Conservation (phyloP, 2,797 vertebrate species). For the Helarctos malayanus region DNA sequence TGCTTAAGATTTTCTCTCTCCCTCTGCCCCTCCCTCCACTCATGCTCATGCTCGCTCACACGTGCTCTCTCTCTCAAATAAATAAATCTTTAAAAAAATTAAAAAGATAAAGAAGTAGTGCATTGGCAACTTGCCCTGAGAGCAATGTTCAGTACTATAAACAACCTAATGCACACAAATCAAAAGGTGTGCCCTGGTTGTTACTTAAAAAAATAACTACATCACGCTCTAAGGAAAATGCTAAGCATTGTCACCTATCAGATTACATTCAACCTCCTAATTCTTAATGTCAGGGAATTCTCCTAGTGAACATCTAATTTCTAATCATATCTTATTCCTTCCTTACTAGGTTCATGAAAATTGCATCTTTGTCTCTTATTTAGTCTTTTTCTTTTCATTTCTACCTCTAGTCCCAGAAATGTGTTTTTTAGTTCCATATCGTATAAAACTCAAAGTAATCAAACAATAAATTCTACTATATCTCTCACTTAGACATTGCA, state of each 20-base stretch:
- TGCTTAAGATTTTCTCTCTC: neutral
- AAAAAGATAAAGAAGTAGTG: conserved; percentile 3
- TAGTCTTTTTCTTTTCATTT: neutral
- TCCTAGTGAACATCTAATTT: neutral
- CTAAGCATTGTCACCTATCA: neutral
- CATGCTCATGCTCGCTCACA: neutral
- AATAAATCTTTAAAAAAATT: neutral
- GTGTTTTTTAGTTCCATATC: neutral
- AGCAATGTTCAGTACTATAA: neutral
- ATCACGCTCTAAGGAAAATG: neutral
- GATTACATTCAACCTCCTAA: neutral
- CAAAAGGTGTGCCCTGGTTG: neutral
- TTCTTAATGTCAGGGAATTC: neutral
- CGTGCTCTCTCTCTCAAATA: neutral
- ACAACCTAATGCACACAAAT: neutral
- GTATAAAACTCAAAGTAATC: neutral
- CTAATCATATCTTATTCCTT: neutral
- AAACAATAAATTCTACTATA: neutral
- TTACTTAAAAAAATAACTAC: neutral
- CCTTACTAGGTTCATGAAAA: neutral
- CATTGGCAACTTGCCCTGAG: neutral
- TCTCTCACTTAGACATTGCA: neutral
- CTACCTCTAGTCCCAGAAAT: neutral
- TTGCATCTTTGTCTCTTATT: neutral
- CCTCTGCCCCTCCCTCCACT: neutral